Base-by-base conservation (phyloP, 1,140 invertebrate species). In the Cephus cinctus region DNA sequence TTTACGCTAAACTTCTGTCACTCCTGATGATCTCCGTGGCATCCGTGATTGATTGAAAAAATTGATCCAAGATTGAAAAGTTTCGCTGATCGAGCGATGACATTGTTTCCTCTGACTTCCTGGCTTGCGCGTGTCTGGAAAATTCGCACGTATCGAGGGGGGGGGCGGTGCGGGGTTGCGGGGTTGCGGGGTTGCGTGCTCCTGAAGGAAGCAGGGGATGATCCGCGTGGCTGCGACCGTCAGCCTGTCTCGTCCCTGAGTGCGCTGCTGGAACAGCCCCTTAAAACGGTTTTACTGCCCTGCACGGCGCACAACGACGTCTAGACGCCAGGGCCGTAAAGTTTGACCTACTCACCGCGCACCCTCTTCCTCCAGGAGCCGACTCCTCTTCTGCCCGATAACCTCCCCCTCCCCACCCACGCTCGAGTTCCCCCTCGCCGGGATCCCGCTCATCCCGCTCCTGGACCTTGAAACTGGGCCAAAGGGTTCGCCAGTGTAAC, bases 221-320 rank as follows among this genome's bases (percentile, higher is more conserved):
- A 47, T 50, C 50, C 50, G 52, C 47, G 56, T 52, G 52, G 55
- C 42, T 50, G n/a, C 47, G 36, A 35, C 5, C 32, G 32, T 22
- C 38, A 11, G 27, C 14, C 30, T 46, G 20, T 34, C 11, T 36
- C 46, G 38, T 31, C 49, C 50, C 57, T 65, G 65, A 72, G 70
- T 71, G 61, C 67, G 66, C 67, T 62, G 68, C 63, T 71, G 70
- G 73, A 75, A 73, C 71, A 74, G 69, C 73, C 71, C 71, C 72
- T 74, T 76, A 74, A 74, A 75, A 75, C 65, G 66, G 63, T 73
- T 76, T 75, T 75, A 74, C 69, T 67, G 64, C 66, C 66, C 63
- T 63, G 65, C 61, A 75, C 67, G 68, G 66, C 61, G 63, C 65
- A 67, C 65, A 73, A 76, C 69, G 70, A 71, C 69, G 74, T 74